Base-by-base conservation (phyloP, 2,797 vertebrate species). In the Loris lydekkerianus region DNA sequence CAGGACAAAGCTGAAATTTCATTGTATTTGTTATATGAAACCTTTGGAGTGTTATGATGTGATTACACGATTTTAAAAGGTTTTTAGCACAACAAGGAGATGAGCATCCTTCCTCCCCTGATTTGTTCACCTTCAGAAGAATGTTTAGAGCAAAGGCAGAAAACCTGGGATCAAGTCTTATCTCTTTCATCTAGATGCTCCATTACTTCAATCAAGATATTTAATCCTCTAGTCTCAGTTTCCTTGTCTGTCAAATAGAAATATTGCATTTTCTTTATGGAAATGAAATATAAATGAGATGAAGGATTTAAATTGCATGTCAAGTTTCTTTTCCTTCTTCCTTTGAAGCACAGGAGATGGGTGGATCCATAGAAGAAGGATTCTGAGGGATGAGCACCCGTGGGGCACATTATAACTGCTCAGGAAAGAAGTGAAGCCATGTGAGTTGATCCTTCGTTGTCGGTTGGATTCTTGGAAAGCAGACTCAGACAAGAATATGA, bases 131-230 rank as follows among this genome's bases (percentile, higher is more conserved):
- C 31, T 94, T 76, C 72, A 88, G 40, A 89, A 89, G 58, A 63
- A 89, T 5, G 89, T 72, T 78, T 70, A 88, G 31, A 86, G 40
- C 29, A 84, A 81, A 93, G n/a, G 56, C 9, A 89, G 61, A 76
- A 83, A 96, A 49, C 43, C 25, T 63, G 18, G 10, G 29, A 89
- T 40, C 86, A 31, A 87, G 60, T 60, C 63, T 40, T 76, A 18
- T 56, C n/a, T 87, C 58, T 73, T 93, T 40, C 58, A 80, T 80
- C 65, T 37, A 86, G 75, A 89, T 49, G 29, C 8, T 92, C 3
- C 2, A 40, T 83, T 73, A 72, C 84, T 14, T 77, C n/a, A n/a
- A 7, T 72, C 21, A 53, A 87, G 43, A 93, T 82, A 81, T 37
- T 86, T 86, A 46, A 63, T 58, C 27, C 23, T 94, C 67, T 87